Base-by-base conservation (phyloP, 2,113 vertebrate genomes). In the Aramus guarauna region DNA sequence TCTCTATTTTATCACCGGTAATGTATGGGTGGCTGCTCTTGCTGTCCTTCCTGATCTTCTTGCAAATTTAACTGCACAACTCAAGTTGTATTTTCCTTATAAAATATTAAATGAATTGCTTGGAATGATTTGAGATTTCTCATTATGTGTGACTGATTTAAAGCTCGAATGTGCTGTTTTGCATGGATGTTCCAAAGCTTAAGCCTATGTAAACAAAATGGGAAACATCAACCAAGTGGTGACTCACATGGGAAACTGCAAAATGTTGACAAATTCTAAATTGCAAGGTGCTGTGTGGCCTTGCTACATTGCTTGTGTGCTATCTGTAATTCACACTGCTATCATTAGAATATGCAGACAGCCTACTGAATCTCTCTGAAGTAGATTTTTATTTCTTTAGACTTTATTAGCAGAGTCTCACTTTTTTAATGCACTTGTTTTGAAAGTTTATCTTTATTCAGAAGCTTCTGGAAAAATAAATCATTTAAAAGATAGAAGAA, bases 91-190 rank as follows among this genome's bases (percentile, higher is more conserved):
- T 97, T 97, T 97, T 94, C 85, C 91, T 96, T 95, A 96, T 95
- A 96, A 97, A 97, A 97, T 97, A 97, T 96, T 97, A 96, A 98
- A 91, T 93, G 22, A 84, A 90, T 67, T 86, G 68, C 87, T 97
- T 95, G 88, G 90, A 94, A 95, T 96, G 43, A 95, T 90, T 94
- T 82, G 79, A 94, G 84, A 80, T 92, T 97, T 97, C 91, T 97
- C 63, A 52, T 94, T 71, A 93, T 47, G 45, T 91, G 63, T 92
- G 92, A 97, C 94, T 96, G 95, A 97, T 96, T 96, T 97, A 95
- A 97, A 96, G 72, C 91, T 90, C 16, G 8, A 95, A 92, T 94
- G 82, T 75, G 83, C 83, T 75, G 63, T 21, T 34, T 80, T 64
- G 76, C 56, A 32, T 77, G 81, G 83, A 85, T 95, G 58, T 85